Percentiles rank a stretch among this genome's conserved stretches.
phyloP scores from a whole-genome alignment of 2,113 vertebrate species.

The Ariopsis seemanni region DNA sequence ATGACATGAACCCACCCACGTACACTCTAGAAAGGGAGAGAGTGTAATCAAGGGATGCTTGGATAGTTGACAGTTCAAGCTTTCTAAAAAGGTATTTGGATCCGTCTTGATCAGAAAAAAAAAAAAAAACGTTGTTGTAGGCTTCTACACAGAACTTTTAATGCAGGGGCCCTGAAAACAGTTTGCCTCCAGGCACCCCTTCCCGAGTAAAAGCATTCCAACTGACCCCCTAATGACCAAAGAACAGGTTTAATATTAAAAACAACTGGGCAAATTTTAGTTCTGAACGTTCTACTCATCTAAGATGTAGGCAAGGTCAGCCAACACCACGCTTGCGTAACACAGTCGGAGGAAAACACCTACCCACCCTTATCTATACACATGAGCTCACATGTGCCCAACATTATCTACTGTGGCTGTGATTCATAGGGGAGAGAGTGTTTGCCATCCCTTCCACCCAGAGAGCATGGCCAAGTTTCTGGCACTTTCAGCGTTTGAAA shows the following conservation, averaged over 20 bases:
- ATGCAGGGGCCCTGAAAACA: neutral
- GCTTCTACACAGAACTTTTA: neutral
- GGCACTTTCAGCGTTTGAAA: no score
- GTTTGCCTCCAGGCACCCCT: neutral
- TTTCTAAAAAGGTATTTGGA: neutral
- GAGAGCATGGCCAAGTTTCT: neutral
- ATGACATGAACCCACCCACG: constrained; percentile 40
- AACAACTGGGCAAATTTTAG: neutral
- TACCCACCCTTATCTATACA: neutral
- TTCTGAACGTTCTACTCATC: neutral
- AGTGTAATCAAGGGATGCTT: neutral
- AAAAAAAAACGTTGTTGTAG: neutral
- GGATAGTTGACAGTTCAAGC: neutral
- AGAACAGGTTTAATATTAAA: neutral
- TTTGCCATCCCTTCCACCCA: neutral
- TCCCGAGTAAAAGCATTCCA: neutral
- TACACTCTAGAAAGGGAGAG: neutral
- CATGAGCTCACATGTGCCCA: neutral
- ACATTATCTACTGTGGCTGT: neutral
- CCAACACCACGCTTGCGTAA: neutral
- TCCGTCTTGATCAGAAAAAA: neutral
- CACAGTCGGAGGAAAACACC: neutral
- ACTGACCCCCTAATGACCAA: neutral
- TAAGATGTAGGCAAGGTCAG: neutral
- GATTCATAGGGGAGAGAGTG: no score